Base-by-base conservation (phyloP, 2,113 vertebrate species). In the Collichthys lucidus region DNA sequence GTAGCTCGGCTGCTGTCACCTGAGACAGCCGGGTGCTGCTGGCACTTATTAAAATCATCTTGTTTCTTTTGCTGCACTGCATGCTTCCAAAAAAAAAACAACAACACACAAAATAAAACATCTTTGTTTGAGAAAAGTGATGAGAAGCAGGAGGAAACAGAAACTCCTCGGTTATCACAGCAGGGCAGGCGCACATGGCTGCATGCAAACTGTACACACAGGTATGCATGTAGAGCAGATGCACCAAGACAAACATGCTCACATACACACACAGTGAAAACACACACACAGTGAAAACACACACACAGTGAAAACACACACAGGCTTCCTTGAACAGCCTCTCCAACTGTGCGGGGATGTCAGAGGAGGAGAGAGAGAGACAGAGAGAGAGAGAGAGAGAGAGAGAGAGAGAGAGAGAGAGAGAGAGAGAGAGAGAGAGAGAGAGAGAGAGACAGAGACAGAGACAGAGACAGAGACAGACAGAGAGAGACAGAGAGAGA, bases 241-340 rank as follows among this genome's bases (percentile, higher is more conserved):
- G 35, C 24, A 65, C 40, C 7, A 44, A 61, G 10, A 59, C 64
- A 70, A 35, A 68, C 70, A 68, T 5, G 24, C 65, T 4, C n/a
- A 20, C 61, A 66, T 26, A 47, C 59, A 68, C 20, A 53, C 35
- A 57, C 15, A 53, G n/a, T n/a, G n/a, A n/a, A n/a, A n/a, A n/a
- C 17, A 68, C 31, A 44, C 53, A 73, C 24, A 42, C 49, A 61
- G n/a, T n/a, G n/a, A n/a, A n/a, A n/a, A n/a, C 19, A 53, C 22
- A 67, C 42, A 44, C 61, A 71, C 59, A 70, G 14, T 14, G 14
- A 46, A 64, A 68, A 22, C 75, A 65, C 40, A 74, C 84, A 57
- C 56, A 31, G 56, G 60, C 60, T 90, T 91, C 72, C 63, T 35
- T 87, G 88, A 89, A 86, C 71, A 69, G 85, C 65, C 24, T 82